These are phyloP conservation scores for Cremastobaeus sp. DNA, from an alignment of 2,888 invertebrate genomes.

Conservation along the genomic window DNA sequence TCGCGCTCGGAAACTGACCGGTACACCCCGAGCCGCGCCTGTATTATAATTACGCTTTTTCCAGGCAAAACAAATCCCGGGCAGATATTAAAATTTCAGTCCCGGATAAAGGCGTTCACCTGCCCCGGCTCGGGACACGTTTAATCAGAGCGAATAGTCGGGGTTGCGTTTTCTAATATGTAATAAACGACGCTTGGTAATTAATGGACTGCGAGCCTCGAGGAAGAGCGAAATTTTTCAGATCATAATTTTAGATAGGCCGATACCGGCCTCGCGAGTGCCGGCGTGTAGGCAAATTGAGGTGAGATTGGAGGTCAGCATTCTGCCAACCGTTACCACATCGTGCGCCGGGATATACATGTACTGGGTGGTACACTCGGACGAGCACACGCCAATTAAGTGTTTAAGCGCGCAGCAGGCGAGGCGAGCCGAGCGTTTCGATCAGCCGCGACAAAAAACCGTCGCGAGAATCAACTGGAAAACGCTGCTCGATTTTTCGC, in stretches of 20 bases:
- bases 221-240: conserved; percentile 69
- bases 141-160: conserved; percentile 57
- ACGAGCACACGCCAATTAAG: conserved; percentile 59
- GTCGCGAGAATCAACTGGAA: conserved; percentile 55
- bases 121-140: conserved; percentile 11
- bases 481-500: conserved; percentile 55
- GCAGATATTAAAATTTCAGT: conserved; percentile 12
- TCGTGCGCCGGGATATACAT: conserved; percentile 61
- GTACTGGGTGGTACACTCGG: conserved; percentile 68
- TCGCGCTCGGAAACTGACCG: too few species aligned
- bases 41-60: too few species aligned
- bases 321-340: conserved; percentile 73
- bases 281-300: conserved; percentile 78
- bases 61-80: too few species aligned
- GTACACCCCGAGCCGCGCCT: too few species aligned
- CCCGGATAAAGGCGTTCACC: conserved; percentile 15
- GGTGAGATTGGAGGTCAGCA: conserved; percentile 78
- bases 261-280: conserved; percentile 70
- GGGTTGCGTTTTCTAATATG: conserved; percentile 61
- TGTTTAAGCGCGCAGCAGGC: conserved; percentile 51
- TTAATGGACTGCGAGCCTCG: conserved; percentile 73
- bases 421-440: conserved; percentile 23
- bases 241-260: conserved; percentile 78
- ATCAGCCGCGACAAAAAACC: conserved; percentile 46
- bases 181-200: conserved; percentile 66